Conservation (phyloP, 2,113 vertebrate species). For the Eclectus roratus region DNA sequence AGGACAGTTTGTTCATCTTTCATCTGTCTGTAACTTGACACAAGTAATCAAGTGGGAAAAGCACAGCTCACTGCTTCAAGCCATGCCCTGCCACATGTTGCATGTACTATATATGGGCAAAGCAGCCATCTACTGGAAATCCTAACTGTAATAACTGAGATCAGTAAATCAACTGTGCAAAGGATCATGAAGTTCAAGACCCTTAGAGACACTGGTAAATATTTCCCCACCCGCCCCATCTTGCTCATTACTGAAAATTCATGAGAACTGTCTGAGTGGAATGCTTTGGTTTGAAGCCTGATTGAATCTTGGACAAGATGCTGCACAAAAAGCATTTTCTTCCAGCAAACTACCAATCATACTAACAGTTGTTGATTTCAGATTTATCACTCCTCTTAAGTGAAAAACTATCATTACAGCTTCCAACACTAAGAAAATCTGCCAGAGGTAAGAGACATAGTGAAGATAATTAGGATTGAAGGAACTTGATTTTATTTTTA, state of each 20-base stretch:
- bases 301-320: slow-evolving; percentile 70
- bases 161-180: slow-evolving; percentile 15
- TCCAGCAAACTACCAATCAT: slow-evolving; percentile 68
- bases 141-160: not conserved
- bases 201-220: slow-evolving; percentile 60
- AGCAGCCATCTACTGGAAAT: not conserved
- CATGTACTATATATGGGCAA: not conserved
- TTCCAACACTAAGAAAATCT: slow-evolving; percentile 55
- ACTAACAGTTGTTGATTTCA: slow-evolving; percentile 69
- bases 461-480: slow-evolving; percentile 34
- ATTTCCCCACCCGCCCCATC: slow-evolving; percentile 59
- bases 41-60: not conserved
- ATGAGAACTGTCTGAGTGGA: slow-evolving; percentile 69
- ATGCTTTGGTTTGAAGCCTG: slow-evolving; percentile 70
- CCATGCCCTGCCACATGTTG: rapidly evolving
- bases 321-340: slow-evolving; percentile 43
- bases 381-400: slow-evolving; percentile 66
- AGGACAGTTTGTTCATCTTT: not conserved
- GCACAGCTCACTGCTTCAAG: not conserved
- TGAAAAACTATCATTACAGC: slow-evolving; percentile 5
- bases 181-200: slow-evolving; percentile 37
- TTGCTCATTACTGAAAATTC: slow-evolving; percentile 62
- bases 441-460: slow-evolving; percentile 58
- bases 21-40: not conserved
- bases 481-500: not conserved